Evolutionary conservation across 2,113 vertebrate species (phyloP).

Genomic region (Sisor rabdophorus): DNA sequence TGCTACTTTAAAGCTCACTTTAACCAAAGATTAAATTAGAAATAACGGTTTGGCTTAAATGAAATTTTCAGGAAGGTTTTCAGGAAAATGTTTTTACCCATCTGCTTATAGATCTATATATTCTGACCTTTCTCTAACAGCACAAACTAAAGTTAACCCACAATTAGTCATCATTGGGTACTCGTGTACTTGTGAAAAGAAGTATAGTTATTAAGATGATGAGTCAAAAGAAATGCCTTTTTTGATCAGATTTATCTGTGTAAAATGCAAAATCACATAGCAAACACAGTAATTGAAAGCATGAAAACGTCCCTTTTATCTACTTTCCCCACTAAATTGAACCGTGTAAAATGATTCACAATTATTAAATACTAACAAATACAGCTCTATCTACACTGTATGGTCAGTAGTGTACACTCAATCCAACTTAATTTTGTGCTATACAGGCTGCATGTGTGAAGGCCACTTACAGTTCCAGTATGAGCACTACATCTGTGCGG

Average conservation of each 20-base stretch:
- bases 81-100: background rate
- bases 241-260: slow-evolving; percentile 20
- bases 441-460: background rate
- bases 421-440: background rate
- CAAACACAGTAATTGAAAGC: slow-evolving; percentile 45
- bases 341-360: background rate
- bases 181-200: slow-evolving; percentile 45
- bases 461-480: slow-evolving; percentile 93
- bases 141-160: slow-evolving; percentile 46
- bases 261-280: slow-evolving; percentile 22
- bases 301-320: background rate
- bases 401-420: background rate
- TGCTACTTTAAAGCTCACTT: slow-evolving; percentile 4
- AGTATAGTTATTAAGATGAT: slow-evolving; percentile 11
- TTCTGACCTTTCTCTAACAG: slow-evolving; percentile 7
- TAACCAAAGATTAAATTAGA: background rate
- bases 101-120: background rate
- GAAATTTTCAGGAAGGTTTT: background rate
- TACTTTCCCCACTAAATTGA: background rate
- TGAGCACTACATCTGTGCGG: slow-evolving; percentile 90
- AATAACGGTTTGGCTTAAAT: background rate
- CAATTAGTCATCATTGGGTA: slow-evolving; percentile 56
- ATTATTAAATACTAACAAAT: background rate
- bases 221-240: slow-evolving; percentile 23
- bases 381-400: background rate